Conservation (phyloP, 2,797 vertebrate species). For the Babyrousa celebensis region DNA sequence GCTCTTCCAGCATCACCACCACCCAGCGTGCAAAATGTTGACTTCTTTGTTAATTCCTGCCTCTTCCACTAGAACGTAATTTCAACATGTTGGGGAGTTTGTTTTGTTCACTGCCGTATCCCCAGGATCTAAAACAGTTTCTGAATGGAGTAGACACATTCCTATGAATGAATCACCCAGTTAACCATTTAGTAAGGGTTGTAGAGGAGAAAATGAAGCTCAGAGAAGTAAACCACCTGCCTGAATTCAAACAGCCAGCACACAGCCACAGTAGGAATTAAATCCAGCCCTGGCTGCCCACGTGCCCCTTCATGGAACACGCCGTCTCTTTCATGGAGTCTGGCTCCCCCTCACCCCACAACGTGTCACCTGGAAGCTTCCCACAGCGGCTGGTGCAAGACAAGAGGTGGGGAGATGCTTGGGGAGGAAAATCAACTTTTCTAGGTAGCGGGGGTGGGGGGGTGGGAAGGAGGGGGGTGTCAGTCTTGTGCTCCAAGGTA, state of each 20-base stretch:
- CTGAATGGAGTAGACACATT: neutral
- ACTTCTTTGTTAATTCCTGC: neutral
- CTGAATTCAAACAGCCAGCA: fast-evolving
- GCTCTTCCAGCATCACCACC: neutral
- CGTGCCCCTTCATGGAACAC: neutral
- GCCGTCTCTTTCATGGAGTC: neutral
- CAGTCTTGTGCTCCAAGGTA: no score
- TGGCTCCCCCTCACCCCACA: neutral
- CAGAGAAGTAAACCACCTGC: neutral
- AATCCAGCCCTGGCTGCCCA: neutral
- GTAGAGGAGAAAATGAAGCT: neutral
- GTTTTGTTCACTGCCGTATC: conserved; percentile 14
- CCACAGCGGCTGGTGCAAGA: neutral
- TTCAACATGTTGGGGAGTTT: neutral
- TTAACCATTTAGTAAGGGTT: neutral
- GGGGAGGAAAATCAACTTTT: neutral
- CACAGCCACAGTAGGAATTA: neutral
- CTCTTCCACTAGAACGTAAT: neutral
- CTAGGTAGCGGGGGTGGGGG: neutral
- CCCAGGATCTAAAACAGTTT: neutral
- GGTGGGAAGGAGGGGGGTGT: neutral
- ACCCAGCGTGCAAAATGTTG: neutral
- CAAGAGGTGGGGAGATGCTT: neutral
- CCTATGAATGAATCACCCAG: neutral
- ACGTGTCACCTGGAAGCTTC: neutral